A percentile compares a stretch with the other conserved stretches of the same genome.
These are phyloP conservation scores for Lycaon pictus DNA, from an alignment of 2,113 vertebrate genomes.

Conservation along the genomic window DNA sequence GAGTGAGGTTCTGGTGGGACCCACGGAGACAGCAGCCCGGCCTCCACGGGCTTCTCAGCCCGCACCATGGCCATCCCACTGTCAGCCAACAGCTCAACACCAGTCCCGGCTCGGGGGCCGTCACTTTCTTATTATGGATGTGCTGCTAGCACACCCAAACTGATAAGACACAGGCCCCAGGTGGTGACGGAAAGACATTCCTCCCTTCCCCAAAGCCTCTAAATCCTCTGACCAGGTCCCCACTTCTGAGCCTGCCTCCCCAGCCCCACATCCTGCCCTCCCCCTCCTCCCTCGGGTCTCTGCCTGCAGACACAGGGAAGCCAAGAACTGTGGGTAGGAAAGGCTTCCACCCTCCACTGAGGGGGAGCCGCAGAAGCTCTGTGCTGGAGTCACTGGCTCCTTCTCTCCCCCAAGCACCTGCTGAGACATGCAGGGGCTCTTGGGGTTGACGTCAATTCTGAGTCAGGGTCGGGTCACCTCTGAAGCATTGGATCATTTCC, in stretches of 20 bases:
- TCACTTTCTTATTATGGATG: constrained; percentile 84
- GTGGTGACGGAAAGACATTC: constrained; percentile 52
- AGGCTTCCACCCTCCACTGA: accelerated
- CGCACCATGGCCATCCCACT: constrained; percentile 58
- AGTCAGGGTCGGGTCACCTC: background rate
- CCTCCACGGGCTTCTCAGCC: constrained; percentile 37
- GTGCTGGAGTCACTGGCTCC: background rate
- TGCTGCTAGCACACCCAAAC: constrained; percentile 82
- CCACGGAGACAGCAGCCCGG: background rate
- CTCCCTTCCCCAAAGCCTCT: constrained; percentile 32
- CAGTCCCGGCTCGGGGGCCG: constrained; percentile 74
- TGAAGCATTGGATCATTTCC: background rate
- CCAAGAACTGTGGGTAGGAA: accelerated
- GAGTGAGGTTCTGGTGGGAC: background rate
- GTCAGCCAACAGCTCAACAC: constrained; percentile 83
- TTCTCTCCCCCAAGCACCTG: background rate
- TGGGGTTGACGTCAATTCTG: accelerated
- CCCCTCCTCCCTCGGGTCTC: background rate
- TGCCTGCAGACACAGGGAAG: background rate
- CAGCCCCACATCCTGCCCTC: accelerated
- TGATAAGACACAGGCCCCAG: constrained; percentile 80
- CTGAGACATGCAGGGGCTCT: accelerated
- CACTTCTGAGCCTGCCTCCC: background rate
- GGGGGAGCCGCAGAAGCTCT: background rate
- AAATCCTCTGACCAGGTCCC: background rate